Base-by-base conservation (phyloP, 1,140 invertebrate species). In the Yoshiicerus persimilis region DNA sequence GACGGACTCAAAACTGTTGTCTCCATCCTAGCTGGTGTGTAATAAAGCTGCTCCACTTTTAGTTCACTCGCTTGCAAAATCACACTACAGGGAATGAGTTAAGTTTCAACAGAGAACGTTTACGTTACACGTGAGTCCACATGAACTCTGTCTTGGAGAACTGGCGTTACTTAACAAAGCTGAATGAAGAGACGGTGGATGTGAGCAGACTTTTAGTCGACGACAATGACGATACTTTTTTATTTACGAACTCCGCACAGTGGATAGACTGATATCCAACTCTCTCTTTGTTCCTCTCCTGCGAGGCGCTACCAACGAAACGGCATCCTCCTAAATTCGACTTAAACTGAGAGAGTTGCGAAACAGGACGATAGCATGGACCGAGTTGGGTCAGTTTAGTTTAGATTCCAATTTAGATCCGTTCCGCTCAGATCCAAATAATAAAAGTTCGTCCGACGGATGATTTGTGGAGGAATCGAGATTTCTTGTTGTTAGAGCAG, bases 1-100 rank as follows among this genome's bases (percentile, higher is more conserved):
- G 90, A 85, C 32, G 89, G 87, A 70, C 87, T 89, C 64, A 90
- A 84, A 41, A 89, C 90, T 27, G 83, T 86, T n/a, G 90, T 89
- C 66, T 90, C 90, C 90, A 90, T 89, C 32, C 38, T 87, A 25
- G 20, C 39, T 86, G 39, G 34, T 87, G 66, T 87, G 25, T 77
- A 75, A 80, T 80, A 80, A 80, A 80, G 75, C 75, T 80, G 75
- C 34, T 80, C 75, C 75, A 80, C 75, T 80, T 80, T 80, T 80
- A 80, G 75, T 80, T 80, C 75, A 80, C 75, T 80, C 75, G 13
- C 77, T 83, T 84, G 27, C 30, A 87, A 38, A 87, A 39, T 47
- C 66, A 80, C 64, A 77, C 66, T 47, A 32, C 86, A 47, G 66
- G 64, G 64, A 80, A 27, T 30, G 56, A 64, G 32, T n/a, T 36